phyloP scores from a whole-genome alignment of 2,113 vertebrate species.

The Notechis scutatus region DNA sequence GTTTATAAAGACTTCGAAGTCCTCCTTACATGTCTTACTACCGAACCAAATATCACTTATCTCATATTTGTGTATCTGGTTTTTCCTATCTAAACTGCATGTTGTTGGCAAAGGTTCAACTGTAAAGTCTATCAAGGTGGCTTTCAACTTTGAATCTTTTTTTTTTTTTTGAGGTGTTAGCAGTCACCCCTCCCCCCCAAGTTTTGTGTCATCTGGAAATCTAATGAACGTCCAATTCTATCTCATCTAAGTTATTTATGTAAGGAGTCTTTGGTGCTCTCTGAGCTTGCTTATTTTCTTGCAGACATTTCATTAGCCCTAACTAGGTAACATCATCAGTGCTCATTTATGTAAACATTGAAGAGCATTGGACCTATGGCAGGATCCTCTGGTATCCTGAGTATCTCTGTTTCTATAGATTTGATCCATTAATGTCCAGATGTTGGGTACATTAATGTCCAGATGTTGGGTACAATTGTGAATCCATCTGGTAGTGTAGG shows the following conservation, averaged over 20 bases:
- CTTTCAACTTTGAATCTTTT: neutral
- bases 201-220: neutral
- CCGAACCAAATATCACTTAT: neutral
- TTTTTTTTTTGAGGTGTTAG: neutral
- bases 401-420: too few species aligned
- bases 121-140: neutral
- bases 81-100: neutral
- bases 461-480: too few species aligned
- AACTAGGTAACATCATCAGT: too few species aligned
- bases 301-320: too few species aligned
- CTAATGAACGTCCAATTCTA: neutral
- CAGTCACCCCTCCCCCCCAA: neutral
- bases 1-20: neutral
- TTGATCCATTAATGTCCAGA: too few species aligned
- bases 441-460: too few species aligned
- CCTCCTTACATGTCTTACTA: neutral
- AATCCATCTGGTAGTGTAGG: too few species aligned
- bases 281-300: too few species aligned
- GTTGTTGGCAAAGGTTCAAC: neutral
- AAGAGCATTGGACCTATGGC: too few species aligned
- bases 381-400: too few species aligned
- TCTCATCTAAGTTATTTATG: neutral
- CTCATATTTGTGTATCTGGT: neutral
- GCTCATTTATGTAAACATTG: too few species aligned
- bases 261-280: too few species aligned